Conservation (phyloP, 1,140 invertebrate species). For the Conus ventricosus region DNA sequence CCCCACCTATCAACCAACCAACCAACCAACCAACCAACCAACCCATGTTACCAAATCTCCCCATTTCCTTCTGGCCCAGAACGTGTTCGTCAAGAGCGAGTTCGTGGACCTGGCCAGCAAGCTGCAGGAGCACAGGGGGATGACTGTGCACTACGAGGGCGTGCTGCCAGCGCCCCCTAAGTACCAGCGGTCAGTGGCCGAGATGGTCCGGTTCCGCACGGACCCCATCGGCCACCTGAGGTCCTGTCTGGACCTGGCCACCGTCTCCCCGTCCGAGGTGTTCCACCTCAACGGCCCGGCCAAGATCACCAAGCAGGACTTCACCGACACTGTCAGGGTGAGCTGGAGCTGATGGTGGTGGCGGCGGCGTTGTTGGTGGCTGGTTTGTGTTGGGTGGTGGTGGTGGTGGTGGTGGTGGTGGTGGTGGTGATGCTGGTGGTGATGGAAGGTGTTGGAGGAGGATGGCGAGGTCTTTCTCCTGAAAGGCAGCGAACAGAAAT, state of each 20-base stretch:
- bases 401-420: too few relatives aligned
- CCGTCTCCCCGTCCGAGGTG: constrained; percentile 39
- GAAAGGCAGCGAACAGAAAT: too few relatives aligned
- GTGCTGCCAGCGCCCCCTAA: constrained; percentile 56
- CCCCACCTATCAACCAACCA: too few relatives aligned
- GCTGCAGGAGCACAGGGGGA: constrained; percentile 48
- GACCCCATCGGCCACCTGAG: constrained; percentile 55
- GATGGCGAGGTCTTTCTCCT: too few relatives aligned
- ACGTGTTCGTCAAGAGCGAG: constrained; percentile 58
- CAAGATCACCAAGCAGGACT: constrained; percentile 43
- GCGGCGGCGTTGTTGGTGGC: too few relatives aligned
- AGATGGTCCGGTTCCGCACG: constrained; percentile 43
- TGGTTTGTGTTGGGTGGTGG: too few relatives aligned
- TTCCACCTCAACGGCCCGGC: constrained; percentile 45
- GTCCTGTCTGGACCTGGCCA: constrained; percentile 34
- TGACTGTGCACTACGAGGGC: constrained; percentile 57
- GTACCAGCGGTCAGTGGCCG: constrained; percentile 45
- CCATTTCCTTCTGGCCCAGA: constrained; percentile 38
- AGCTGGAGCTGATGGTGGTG: neutral
- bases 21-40: too few relatives aligned
- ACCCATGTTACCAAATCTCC: too few relatives aligned
- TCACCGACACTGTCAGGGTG: constrained; percentile 43
- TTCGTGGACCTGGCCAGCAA: constrained; percentile 53
- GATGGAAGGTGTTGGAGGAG: too few relatives aligned
- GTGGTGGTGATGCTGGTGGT: too few relatives aligned